Conservation (phyloP, 2,797 vertebrate genomes). For the Kryptolebias ocellatus region DNA sequence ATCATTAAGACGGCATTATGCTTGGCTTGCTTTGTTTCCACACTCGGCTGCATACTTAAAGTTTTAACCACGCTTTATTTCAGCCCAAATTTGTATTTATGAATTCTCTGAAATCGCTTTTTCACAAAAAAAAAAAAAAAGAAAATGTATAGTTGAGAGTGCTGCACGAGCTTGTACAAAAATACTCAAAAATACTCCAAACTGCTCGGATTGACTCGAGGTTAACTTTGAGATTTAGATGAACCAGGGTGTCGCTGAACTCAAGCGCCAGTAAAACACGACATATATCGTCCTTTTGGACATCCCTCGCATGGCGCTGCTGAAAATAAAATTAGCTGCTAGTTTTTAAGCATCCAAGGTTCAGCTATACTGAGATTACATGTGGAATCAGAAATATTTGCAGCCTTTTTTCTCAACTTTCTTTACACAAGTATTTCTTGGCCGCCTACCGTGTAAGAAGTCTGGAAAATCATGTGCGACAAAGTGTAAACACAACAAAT, state of each 20-base stretch:
- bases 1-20: constrained; percentile 47
- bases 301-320: not conserved
- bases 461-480: no score
- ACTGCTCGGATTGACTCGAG: not conserved
- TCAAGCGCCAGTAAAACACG: no score
- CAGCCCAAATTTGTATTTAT: constrained; percentile 19
- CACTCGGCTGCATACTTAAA: constrained; percentile 1
- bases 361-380: no score
- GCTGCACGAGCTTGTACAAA: no score
- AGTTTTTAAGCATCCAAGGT: no score
- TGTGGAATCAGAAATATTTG: no score
- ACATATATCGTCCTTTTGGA: no score
- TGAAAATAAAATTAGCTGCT: not conserved
- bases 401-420: no score
- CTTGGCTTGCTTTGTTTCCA: constrained; percentile 22
- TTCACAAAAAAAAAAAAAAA: not conserved
- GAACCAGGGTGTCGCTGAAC: not conserved
- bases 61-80: constrained; percentile 2
- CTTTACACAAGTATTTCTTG: no score
- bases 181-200: not conserved
- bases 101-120: not conserved
- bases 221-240: not conserved
- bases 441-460: no score
- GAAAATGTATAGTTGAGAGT: not conserved
- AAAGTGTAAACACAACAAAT: no score